Evolutionary conservation across 1,140 invertebrate species (phyloP), one percentile per base, ranked within the genome.

Genomic region (Orussus abietinus): DNA sequence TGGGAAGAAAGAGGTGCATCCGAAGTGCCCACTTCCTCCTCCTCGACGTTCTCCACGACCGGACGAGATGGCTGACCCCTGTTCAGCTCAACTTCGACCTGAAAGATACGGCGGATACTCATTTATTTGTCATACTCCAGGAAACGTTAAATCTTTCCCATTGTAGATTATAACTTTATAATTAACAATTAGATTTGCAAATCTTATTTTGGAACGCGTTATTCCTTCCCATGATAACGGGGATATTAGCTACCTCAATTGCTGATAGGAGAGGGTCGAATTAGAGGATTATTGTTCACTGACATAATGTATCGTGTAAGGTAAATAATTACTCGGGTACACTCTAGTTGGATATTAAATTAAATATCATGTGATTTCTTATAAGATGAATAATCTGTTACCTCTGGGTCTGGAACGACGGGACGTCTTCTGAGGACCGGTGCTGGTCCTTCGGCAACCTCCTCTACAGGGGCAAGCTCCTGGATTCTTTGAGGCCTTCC

Each of bases 381-480:
- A n/a, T n/a, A n/a, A n/a, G n/a, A n/a, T n/a, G n/a, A n/a, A n/a
- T n/a, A n/a, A 25, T 25, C n/a, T 25, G 6, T 25, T n/a, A 25
- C 22, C n/a, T 25, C 22, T n/a, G 22, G 22, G 6, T 25, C 6
- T 25, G n/a, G 6, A n/a, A 40, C n/a, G 25, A 40, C 30, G 7
- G 62, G 59, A 22, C 59, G 47, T 45, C 63, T 66, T 49, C 60
- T 63, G 4, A 47, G 53, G 9, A 33, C n/a, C 4, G 46, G 37
- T 22, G 28, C 13, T 9, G 51, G 22, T 6, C 68, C 66, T 4
- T 67, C 59, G 1, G 47, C 17, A 0, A 26, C 9, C 33, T 69
- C 67, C 37, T 64, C 54, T 0, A 59, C 56, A 1, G 59, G 48
- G 6, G 47, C 54, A 1, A 57, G 47, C 32, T 72, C 67, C 19